phyloP scores from a whole-genome alignment of 2,797 vertebrate genomes.

The Melanotaenia nigrans region DNA sequence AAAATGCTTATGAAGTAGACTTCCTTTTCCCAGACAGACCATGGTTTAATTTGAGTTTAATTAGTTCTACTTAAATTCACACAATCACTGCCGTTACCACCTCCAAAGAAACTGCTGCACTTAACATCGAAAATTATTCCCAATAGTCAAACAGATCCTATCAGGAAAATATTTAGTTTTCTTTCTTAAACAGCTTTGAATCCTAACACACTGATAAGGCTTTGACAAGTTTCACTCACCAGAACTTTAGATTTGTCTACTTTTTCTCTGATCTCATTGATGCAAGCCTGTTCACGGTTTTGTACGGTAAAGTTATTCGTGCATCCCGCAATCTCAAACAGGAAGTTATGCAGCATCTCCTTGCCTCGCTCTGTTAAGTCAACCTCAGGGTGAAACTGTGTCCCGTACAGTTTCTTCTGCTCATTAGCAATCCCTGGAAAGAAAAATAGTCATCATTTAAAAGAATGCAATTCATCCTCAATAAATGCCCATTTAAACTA shows the following conservation, averaged over 20 bases:
- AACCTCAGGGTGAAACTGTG: conserved; percentile 98
- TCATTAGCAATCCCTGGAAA: conserved; percentile 93
- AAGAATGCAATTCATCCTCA: too few relatives aligned
- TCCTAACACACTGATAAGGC: background rate
- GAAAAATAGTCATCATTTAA: background rate
- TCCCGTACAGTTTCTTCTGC: conserved; percentile 97
- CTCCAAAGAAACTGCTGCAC: conserved; percentile 7
- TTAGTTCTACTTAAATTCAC: conserved; percentile 61
- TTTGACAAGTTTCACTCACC: conserved; percentile 81
- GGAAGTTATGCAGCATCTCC: conserved; percentile 94
- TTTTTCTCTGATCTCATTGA: conserved; percentile 90
- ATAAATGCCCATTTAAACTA: background rate
- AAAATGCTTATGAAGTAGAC: conserved; percentile 51
- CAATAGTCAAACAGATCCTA: background rate
- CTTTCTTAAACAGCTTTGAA: background rate
- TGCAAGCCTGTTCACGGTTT: conserved; percentile 91
- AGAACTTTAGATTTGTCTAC: conserved; percentile 95
- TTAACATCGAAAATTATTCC: conserved; percentile 15
- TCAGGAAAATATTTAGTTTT: background rate
- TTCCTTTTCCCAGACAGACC: conserved; percentile 64
- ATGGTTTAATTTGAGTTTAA: conserved; percentile 74
- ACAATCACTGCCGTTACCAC: conserved; percentile 30
- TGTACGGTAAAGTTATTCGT: conserved; percentile 93
- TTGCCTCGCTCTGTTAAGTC: conserved; percentile 95
- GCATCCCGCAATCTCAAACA: conserved; percentile 97